Evolutionary conservation across 2,113 vertebrate species (phyloP), one percentile per base, ranked within the genome.

Genomic region (Peromyscus maniculatus): DNA sequence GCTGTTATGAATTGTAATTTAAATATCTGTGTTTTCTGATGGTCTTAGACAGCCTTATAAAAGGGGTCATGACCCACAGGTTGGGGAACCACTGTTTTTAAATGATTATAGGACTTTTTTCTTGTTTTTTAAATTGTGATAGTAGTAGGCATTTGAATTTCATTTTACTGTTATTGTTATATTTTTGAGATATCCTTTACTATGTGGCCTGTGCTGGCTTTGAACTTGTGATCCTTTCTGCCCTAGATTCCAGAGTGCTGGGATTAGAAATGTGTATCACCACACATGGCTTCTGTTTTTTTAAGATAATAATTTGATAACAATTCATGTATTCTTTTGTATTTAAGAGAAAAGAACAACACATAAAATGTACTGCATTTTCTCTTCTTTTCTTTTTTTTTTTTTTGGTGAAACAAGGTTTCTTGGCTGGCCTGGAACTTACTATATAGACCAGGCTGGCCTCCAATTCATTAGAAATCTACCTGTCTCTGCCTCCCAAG

Each of bases 61-160:
- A 59, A 28, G 22, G n/a, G 57, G 13, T 39, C 12, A 11, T 36
- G 55, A 24, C 10, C 33, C 21, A 36, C 1, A 59, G 55, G 52
- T 83, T 83, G 80, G n/a, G n/a, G 22, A 83, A 62, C n/a, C 36
- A 39, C 80, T 21, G 24, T 95, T 97, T 97, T 95, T 43, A 89
- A 80, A 49, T 86, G 57, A 89, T 78, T 92, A 26, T 55, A 83
- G 72, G 33, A 1, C 0, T 72, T 75, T 91, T 0, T 24, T 39
- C n/a, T 52, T 62, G 4, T 46, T 86, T 77, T 93, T 93, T 57
- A 28, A 36, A 64, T 55, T 67, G n/a, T 86, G 28, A 15, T 57
- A 69, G 46, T 24, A 49, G 57, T 87, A 16, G 83, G 9, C 39
- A 67, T 67, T 87, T 67, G 21, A 21, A 46, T 33, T 66, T 66